Base-by-base conservation (phyloP, 2,113 vertebrate species). In the Nycticorax nycticorax region DNA sequence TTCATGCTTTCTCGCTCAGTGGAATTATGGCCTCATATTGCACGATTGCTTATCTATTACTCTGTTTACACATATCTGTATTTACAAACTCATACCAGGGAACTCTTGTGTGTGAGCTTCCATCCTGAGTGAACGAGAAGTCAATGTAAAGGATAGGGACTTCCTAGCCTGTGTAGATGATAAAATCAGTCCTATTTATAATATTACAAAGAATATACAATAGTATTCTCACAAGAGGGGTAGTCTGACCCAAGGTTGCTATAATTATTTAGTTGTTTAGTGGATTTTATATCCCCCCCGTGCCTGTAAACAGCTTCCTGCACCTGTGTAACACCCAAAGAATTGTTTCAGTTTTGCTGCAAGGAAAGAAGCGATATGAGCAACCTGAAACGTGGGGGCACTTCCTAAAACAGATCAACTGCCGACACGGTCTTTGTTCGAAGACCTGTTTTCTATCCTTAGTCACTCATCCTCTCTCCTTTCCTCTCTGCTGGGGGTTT, bases 371-470 rank as follows among this genome's bases (percentile, higher is more conserved):
- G 32, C 47, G 71, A 9, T 35, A 6, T 0, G 14, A 73, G 10
- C 35, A 66, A 3, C 43, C 22, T 45, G 47, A 32, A 77, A 33
- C 37, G 26, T 50, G 39, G n/a, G 19, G 21, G 3, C n/a, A 18
- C 2, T 73, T 80, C 43, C 59, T 76, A 53, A 45, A 56, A 3
- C 45, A 9, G 39, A 8, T 67, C 27, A 24, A 11, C 10, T 26
- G n/a, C 41, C 0, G 8, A 1, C 3, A 3, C 1, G 0, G 19
- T 12, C 39, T 74, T 18, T 12, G 1, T 5, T 71, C 3, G 1
- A 57, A 39, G 64, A 57, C 5, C 33, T 64, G 43, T 59, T 71
- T 59, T 28, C 43, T 47, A 5, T 35, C 4, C 1, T 4, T 28
- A 63, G 47, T 50, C 39, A 1, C 66, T 75, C n/a, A 13, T 62